Base-by-base conservation (phyloP, 2,113 vertebrate genomes). In the Nothoprocta pentlandii region DNA sequence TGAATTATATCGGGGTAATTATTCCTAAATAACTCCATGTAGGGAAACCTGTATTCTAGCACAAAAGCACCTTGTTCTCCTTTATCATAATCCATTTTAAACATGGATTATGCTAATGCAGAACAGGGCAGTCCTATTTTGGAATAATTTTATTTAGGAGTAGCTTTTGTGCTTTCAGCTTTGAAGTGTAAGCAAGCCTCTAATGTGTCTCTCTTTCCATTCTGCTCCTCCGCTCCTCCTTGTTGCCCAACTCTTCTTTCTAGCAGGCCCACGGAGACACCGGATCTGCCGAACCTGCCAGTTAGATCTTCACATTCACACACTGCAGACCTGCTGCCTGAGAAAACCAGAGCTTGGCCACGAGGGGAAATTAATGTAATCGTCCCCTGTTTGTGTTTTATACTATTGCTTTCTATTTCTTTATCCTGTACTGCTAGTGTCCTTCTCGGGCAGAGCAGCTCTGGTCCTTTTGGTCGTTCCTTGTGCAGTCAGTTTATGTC, bases 171-270 rank as follows among this genome's bases (percentile, higher is more conserved):
- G 92, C 92, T 89, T 86, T 96, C 15, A 3, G 92, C 96, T 96
- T 96, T 96, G 96, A 96, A 95, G 94, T 96, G 91, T 71, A 96
- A 93, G 94, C 56, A 66, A 95, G 92, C 32, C 86, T 96, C 94
- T 93, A 30, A 86, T 71, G 90, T 68, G 69, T 88, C 82, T 94
- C 46, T 61, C 83, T 94, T 94, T 94, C 74, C 85, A 90, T 92
- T 56, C 85, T 61, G 61, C 66, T 88, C 44, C 76, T 76, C 77
- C 67, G 54, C 92, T 93, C 73, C 81, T 95, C 74, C 85, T 86
- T 44, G 21, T 76, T 94, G 69, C 63, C 62, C 75, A 49, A 6
- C 56, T 76, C 53, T 95, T 89, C 84, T 87, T 95, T 89, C 82
- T 84, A 91, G 92, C 93, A 81, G 92, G 91, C 83, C 84, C 89